Base-by-base conservation (phyloP, 2,113 vertebrate species). In the Typhlomys cinereus region DNA sequence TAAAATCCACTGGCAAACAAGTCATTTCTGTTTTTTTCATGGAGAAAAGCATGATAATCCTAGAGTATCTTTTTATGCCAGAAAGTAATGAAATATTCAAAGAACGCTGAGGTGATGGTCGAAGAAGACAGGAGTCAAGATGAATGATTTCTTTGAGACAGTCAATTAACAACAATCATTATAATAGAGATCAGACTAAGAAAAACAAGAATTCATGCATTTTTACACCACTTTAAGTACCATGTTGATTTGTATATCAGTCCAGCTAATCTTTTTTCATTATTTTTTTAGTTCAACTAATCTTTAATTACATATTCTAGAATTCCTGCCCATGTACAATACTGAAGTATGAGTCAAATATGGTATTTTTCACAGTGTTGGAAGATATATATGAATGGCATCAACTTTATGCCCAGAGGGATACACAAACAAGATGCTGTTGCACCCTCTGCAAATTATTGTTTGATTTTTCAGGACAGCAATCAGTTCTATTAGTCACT, bases 171-270 rank as follows among this genome's bases (percentile, higher is more conserved):
- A 52, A 50, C 70, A 46, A n/a, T 85, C 23, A 50, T 10, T 81
- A 1, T 71, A 39, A 78, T 39, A 87, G 2, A 20, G 1, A 69
- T 2, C 46, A 76, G 41, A 23, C 5, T 25, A 7, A 70, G 18
- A 41, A 84, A 50, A 93, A 83, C 18, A 82, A 31, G 31, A 92
- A 92, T n/a, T 79, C 9, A 61, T n/a, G 9, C 54, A 85, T 76
- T 80, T 17, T 13, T 62, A 78, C 23, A 83, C 2, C 25, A 41
- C 66, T n/a, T n/a, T 27, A 62, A 79, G 88, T 39, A 84, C 9
- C 34, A 57, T 46, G 10, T 34, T 66, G 14, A 44, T 81, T 85
- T 82, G 17, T 70, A 39, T 31, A 41, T 82, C 46, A 66, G n/a
- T 12, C 27, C 41, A 3, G 78, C 39, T 84, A 90, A 89, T n/a